phyloP scores from a whole-genome alignment of 2,797 vertebrate genomes.

The Helarctos malayanus region DNA sequence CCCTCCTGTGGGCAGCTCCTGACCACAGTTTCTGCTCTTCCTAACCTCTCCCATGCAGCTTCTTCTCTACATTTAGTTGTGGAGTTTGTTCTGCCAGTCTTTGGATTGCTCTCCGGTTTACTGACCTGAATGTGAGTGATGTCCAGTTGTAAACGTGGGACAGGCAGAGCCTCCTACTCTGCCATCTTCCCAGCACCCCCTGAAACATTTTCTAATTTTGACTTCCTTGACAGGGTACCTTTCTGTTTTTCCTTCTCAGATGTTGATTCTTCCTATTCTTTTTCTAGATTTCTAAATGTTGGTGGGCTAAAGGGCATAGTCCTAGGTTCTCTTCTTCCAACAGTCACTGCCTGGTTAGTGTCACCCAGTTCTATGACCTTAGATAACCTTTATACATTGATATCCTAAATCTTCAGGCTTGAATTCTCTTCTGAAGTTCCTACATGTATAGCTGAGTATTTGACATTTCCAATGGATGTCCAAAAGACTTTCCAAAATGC shows the following conservation, averaged over 20 bases:
- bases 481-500: background rate
- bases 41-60: background rate
- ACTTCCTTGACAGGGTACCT: background rate
- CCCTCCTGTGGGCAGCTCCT: background rate
- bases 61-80: background rate
- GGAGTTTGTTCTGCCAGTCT: background rate
- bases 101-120: background rate
- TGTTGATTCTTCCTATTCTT: background rate
- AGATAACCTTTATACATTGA: background rate
- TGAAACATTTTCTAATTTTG: background rate
- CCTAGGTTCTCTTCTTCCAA: background rate
- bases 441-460: background rate
- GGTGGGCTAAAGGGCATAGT: background rate
- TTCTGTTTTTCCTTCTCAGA: background rate
- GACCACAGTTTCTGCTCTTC: background rate
- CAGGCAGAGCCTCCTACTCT: background rate
- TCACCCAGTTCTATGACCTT: constrained; percentile 14
- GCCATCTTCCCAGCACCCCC: background rate
- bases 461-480: background rate
- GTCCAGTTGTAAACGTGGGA: background rate
- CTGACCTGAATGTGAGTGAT: background rate
- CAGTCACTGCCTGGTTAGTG: background rate
- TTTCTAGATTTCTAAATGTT: constrained; percentile 3
- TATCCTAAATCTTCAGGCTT: background rate
- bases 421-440: constrained; percentile 17